Conservation (phyloP, 2,797 vertebrate species). For the Pelobates cultripes region DNA sequence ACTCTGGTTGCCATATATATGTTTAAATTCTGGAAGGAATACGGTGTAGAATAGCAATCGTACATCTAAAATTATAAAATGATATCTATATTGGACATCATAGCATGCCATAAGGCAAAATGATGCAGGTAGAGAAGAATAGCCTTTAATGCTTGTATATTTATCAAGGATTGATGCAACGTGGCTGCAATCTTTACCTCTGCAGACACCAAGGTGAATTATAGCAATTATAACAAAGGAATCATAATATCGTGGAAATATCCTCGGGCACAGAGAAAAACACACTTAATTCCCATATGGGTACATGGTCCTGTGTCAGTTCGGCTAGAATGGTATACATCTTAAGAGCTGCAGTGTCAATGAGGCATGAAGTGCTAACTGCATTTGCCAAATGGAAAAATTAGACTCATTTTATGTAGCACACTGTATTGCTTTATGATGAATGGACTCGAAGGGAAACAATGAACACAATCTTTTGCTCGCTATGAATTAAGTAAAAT, state of each 20-base stretch:
- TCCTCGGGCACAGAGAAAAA: neutral
- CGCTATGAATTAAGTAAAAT: slow-evolving; percentile 1
- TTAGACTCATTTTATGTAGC: neutral
- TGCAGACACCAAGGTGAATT: neutral
- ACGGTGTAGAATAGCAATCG: too few relatives aligned
- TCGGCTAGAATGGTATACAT: neutral
- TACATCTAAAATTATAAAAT: too few relatives aligned
- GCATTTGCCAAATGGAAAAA: slow-evolving; percentile 20
- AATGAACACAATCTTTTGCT: neutral
- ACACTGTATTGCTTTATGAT: neutral
- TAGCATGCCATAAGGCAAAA: too few relatives aligned
- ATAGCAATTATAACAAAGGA: neutral
- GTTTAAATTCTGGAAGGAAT: too few relatives aligned
- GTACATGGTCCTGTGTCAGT: neutral
- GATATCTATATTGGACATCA: too few relatives aligned
- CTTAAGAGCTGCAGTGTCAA: neutral
- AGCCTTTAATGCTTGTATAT: neutral
- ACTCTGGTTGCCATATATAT: too few relatives aligned
- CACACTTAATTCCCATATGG: neutral
- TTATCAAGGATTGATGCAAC: neutral
- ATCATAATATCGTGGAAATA: neutral
- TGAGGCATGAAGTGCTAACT: slow-evolving; percentile 16
- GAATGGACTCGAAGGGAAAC: slow-evolving; percentile 3
- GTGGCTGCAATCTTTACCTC: neutral
- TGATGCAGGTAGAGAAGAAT: too few relatives aligned